Percentiles rank a stretch among this genome's conserved stretches.
Conservation (phyloP, 1,140 invertebrate genomes). For the Cepaea nemoralis region DNA sequence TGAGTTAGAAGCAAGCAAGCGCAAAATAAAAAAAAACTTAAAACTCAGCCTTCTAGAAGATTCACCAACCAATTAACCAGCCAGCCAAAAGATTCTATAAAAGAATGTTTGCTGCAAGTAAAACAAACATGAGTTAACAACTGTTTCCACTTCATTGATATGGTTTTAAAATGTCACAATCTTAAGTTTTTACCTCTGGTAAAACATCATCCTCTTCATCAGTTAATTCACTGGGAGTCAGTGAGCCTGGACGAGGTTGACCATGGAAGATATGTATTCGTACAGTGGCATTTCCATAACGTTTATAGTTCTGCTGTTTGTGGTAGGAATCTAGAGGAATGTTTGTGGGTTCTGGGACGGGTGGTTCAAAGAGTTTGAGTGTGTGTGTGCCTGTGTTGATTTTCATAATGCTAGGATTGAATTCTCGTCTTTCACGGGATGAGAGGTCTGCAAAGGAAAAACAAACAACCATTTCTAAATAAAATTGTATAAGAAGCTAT, state of each 20-base stretch:
- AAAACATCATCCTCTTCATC: constrained; percentile 66
- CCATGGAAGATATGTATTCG: constrained; percentile 67
- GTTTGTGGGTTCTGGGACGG: constrained; percentile 59
- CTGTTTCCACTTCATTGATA: no score
- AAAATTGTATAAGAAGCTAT: no score
- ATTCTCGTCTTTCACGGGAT: constrained; percentile 54
- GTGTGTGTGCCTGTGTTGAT: constrained; percentile 67
- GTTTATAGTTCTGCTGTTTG: constrained; percentile 52
- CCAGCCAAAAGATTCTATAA: no score
- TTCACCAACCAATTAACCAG: no score
- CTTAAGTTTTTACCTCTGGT: constrained; percentile 57
- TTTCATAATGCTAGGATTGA: constrained; percentile 57
- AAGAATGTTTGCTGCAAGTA: no score
- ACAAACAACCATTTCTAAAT: no score
- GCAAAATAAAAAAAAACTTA: no score
- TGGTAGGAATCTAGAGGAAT: constrained; percentile 57
- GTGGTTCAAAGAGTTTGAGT: constrained; percentile 64
- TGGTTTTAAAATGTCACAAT: not conserved
- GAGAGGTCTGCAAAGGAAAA: constrained; percentile 51
- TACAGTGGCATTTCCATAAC: constrained; percentile 64
- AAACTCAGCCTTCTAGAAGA: no score
- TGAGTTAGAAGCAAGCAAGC: no score
- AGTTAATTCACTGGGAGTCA: constrained; percentile 68
- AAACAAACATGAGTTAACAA: no score
- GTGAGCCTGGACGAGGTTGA: constrained; percentile 62